Base-by-base conservation (phyloP, 2,113 vertebrate species). In the Pionites leucogaster region DNA sequence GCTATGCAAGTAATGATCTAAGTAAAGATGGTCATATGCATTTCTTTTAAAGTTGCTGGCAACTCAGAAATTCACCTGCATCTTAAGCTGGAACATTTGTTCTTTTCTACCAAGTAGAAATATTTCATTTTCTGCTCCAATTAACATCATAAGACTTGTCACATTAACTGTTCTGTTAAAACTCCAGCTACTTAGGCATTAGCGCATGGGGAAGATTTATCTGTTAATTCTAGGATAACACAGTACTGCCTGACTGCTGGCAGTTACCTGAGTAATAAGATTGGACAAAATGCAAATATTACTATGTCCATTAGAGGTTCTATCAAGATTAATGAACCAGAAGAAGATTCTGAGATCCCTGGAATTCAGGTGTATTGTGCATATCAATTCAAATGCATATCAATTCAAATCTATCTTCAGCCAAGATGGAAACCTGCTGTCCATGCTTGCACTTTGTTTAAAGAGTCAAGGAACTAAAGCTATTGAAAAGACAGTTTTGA, bases 41-140 rank as follows among this genome's bases (percentile, higher is more conserved):
- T 33, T 95, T 70, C 33, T 88, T 92, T 81, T 60, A 37, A 60
- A 68, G 62, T 82, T 75, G 41, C 44, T 71, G 65, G 52, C 33
- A 76, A 87, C 44, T 65, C 88, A 96, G 72, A 95, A 90, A 91
- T 71, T 74, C n/a, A 10, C 57, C 72, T 68, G 20, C 20, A 87
- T 55, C 80, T 83, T 77, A 75, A 46, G 41, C 68, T 92, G 65
- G 93, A 64, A 89, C 72, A 95, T 92, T 95, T 91, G 52, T 44
- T 96, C 95, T 96, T 94, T 96, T 77, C 86, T 94, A 93, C 74
- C 67, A 75, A 94, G 86, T 94, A 95, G 82, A 97, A 94, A 91
- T 91, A 96, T 86, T 96, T 95, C 91, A 96, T 95, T 97, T 96
- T 96, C 95, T 96, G 95, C 95, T 80, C 96, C 90, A 97, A 86